These are phyloP conservation scores for Hycleus phaleratus DNA, from an alignment of 1,140 invertebrate species.

Conservation along the genomic window DNA sequence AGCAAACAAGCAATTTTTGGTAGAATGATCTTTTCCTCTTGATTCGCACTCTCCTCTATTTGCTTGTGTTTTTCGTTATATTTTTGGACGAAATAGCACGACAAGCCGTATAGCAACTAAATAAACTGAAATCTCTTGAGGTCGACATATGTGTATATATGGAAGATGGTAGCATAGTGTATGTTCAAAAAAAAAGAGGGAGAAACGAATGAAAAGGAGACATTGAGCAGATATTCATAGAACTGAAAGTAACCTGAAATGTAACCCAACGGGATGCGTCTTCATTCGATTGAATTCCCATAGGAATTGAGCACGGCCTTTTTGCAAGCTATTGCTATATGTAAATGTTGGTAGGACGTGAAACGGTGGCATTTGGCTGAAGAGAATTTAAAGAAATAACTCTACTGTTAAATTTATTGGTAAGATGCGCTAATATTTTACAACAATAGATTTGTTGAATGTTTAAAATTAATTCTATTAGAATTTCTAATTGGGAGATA, in stretches of 20 bases:
- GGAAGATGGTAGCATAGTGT: too few species aligned
- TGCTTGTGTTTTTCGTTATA: not conserved
- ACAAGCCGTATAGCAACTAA: conserved; percentile 12
- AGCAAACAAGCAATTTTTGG: conserved; percentile 4
- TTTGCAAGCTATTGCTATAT: conserved; percentile 19
- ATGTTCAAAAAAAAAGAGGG: not conserved
- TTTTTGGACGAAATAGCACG: conserved; percentile 11
- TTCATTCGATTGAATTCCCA: conserved; percentile 21
- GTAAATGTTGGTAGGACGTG: conserved; percentile 12
- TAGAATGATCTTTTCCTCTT: not conserved
- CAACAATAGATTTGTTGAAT: too few species aligned
- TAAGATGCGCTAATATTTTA: too few species aligned
- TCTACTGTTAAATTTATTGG: too few species aligned
- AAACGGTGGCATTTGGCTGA: too few species aligned
- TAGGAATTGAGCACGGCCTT: conserved; percentile 11
- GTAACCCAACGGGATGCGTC: conserved; percentile 18
- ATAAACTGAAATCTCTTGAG: conserved; percentile 19
- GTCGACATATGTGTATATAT: not conserved
- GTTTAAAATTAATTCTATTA: too few species aligned
- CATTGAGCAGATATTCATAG: conserved; percentile 17
- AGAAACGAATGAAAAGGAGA: conserved; percentile 12
- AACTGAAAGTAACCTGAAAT: conserved; percentile 18
- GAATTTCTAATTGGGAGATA: too few species aligned
- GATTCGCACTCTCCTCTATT: not conserved
- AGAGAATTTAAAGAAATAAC: too few species aligned